Evolutionary conservation across 2,113 vertebrate species (phyloP).

Genomic region (Ptychochromis oligacanthus): DNA sequence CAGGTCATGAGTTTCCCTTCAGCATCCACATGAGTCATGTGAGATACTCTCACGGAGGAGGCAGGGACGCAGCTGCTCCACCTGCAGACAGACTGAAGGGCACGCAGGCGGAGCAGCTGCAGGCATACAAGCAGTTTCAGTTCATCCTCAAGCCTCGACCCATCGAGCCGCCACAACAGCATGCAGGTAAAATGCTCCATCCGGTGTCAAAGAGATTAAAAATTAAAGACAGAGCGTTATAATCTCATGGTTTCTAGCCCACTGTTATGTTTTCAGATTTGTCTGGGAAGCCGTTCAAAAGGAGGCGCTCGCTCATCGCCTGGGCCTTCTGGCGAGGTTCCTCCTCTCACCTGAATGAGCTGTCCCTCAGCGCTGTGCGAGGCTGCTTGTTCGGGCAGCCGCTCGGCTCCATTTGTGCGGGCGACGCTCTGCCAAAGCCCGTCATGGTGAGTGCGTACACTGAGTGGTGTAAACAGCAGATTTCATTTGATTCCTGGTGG

Average conservation of each 20-base stretch:
- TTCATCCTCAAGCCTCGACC: constrained; percentile 83
- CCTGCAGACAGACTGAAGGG: constrained; percentile 44
- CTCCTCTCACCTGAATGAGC: constrained; percentile 82
- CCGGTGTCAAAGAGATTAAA: background rate
- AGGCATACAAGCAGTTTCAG: constrained; percentile 87
- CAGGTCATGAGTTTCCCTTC: constrained; percentile 96
- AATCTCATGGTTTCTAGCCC: background rate
- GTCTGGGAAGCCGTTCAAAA: constrained; percentile 86
- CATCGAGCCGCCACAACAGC: background rate
- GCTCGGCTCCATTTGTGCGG: constrained; percentile 85
- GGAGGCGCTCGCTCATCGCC: constrained; percentile 89
- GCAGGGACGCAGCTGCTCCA: background rate
- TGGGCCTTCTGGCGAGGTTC: constrained; percentile 96
- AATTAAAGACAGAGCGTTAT: background rate
- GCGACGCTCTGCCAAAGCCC: constrained; percentile 88
- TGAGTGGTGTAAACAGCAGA: background rate
- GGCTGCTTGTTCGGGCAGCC: constrained; percentile 89
- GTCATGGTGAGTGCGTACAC: constrained; percentile 84
- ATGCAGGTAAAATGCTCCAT: constrained; percentile 45
- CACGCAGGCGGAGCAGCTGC: constrained; percentile 55
- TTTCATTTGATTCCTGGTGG: too few species aligned
- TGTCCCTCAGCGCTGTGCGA: constrained; percentile 73
- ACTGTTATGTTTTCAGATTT: constrained; percentile 74
- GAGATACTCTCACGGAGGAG: constrained; percentile 35
- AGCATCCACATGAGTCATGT: constrained; percentile 95